Evolutionary conservation across 2,888 invertebrate genomes (phyloP).

Genomic region (Melanchra persicariae): DNA sequence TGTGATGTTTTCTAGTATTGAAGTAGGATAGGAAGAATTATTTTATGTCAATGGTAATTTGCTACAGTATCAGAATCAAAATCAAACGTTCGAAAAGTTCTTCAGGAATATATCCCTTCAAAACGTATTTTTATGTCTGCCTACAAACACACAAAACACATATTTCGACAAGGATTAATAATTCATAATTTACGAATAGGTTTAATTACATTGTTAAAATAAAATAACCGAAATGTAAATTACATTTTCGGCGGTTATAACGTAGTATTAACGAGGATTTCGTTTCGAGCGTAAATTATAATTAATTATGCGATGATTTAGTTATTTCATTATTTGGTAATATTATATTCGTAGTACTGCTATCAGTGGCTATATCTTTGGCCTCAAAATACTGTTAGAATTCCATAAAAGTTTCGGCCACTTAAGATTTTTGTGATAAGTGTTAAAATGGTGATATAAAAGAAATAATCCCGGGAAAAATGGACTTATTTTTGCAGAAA

Average conservation of each 20-base stretch:
- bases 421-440: constrained; percentile 38
- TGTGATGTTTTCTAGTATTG: too few species aligned
- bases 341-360: background rate
- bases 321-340: background rate
- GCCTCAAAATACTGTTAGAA: constrained; percentile 18
- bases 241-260: constrained; percentile 15
- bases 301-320: constrained; percentile 6
- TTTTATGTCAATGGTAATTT: too few species aligned
- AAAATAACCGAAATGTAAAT: constrained; percentile 10
- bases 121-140: background rate
- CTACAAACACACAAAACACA: background rate
- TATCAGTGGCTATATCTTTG: constrained; percentile 2
- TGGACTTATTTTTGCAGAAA: background rate
- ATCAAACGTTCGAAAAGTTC: background rate
- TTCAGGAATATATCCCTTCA: background rate
- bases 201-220: constrained; percentile 20
- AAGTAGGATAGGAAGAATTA: too few species aligned
- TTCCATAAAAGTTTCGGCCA: constrained; percentile 18
- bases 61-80: too few species aligned
- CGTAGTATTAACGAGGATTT: constrained; percentile 11
- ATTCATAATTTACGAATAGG: constrained; percentile 3
- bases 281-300: constrained; percentile 20
- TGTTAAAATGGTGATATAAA: constrained; percentile 36
- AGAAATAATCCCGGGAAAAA: background rate
- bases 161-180: background rate